phyloP scores from a whole-genome alignment of 2,797 vertebrate genomes.

The Sebastes vulpes region DNA sequence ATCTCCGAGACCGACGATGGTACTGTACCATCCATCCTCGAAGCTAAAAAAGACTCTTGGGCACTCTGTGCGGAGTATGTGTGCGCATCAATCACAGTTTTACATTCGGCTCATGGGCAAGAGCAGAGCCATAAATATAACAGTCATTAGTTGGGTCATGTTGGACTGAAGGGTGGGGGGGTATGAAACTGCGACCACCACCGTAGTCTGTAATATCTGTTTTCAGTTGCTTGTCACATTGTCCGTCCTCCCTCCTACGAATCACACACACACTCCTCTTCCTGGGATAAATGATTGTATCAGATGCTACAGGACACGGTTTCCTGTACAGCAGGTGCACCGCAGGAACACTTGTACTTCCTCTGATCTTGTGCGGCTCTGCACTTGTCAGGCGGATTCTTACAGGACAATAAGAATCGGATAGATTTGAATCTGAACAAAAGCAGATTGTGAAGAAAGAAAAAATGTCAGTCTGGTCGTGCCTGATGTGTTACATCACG shows the following conservation, averaged over 20 bases:
- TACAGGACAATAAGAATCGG: not conserved
- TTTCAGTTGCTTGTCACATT: not conserved
- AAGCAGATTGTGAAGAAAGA: not conserved
- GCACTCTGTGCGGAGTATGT: not conserved
- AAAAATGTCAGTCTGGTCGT: not conserved
- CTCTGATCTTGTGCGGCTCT: not conserved
- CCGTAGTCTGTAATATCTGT: not conserved
- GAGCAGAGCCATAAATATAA: conserved; percentile 2
- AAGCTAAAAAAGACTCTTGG: not conserved
- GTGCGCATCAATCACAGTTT: not conserved
- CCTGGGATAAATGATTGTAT: not conserved
- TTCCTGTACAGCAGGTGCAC: not conserved
- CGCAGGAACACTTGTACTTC: not conserved
- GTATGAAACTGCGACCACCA: not conserved
- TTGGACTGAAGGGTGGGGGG: not conserved
- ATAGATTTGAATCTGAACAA: not conserved
- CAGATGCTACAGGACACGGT: not conserved
- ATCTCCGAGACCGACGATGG: not conserved
- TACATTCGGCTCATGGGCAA: not conserved
- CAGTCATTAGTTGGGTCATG: not conserved
- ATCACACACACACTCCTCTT: not conserved
- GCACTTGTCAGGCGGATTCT: not conserved
- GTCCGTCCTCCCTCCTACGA: not conserved
- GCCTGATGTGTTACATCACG: not conserved
- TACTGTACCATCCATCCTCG: conserved; percentile 11